These are phyloP conservation scores for Hymenopus coronatus DNA, from an alignment of 2,888 invertebrate genomes.

Conservation along the genomic window DNA sequence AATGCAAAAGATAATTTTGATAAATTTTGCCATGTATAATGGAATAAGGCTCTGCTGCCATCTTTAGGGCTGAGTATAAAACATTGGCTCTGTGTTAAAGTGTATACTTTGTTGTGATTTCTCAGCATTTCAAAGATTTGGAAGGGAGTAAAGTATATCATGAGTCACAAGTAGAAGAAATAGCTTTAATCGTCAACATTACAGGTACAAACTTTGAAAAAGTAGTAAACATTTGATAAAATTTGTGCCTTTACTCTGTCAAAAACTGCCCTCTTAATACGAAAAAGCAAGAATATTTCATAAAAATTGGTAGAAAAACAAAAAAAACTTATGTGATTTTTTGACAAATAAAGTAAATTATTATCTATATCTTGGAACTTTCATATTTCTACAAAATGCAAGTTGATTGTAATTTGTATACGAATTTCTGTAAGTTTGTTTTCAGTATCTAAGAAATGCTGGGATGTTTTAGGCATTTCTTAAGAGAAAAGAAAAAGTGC, in stretches of 20 bases:
- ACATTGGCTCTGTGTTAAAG: not conserved
- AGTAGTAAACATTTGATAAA: not conserved
- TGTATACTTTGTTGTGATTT: not conserved
- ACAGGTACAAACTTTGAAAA: not conserved
- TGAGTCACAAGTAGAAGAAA: not conserved
- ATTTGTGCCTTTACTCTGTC: constrained; percentile 5
- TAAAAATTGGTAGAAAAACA: not conserved
- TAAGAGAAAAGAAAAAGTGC: not conserved
- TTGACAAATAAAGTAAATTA: constrained; percentile 5
- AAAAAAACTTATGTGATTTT: not conserved
- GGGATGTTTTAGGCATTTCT: not conserved
- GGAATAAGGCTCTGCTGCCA: not conserved
- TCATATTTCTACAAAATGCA: not conserved
- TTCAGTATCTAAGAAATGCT: constrained; percentile 4
- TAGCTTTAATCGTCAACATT: not conserved
- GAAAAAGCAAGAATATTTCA: not conserved
- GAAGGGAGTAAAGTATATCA: not conserved
- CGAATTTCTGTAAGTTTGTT: not conserved
- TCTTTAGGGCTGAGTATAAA: not conserved
- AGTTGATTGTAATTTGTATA: not conserved
- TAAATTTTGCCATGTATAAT: not conserved
- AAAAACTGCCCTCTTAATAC: not conserved
- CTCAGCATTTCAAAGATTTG: not conserved
- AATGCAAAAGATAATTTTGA: not conserved
- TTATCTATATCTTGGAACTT: not conserved